Percentiles rank a stretch among this genome's conserved stretches.
phyloP scores from a whole-genome alignment of 1,140 invertebrate genomes.

The Heliconius melpomene region DNA sequence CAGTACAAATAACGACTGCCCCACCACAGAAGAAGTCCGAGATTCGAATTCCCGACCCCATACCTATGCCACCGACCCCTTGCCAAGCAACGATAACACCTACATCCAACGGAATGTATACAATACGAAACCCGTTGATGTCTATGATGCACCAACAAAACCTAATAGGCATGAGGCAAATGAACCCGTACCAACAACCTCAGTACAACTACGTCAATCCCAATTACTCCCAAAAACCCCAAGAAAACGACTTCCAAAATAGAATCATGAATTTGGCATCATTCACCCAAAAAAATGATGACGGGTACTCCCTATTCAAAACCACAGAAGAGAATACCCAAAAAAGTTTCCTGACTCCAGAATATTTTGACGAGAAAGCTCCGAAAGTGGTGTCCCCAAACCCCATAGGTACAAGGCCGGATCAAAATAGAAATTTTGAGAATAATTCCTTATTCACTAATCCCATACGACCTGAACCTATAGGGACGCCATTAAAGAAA shows the following conservation, averaged over 20 bases:
- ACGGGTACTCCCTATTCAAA: slow-evolving; percentile 73
- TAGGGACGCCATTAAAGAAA: slow-evolving; percentile 66
- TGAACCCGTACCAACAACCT: slow-evolving; percentile 48
- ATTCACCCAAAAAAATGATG: slow-evolving; percentile 73
- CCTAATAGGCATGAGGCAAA: slow-evolving; percentile 58
- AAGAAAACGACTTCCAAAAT: slow-evolving; percentile 58
- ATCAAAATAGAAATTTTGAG: slow-evolving; percentile 46
- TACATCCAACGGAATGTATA: slow-evolving; percentile 85
- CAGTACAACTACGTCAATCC: slow-evolving; percentile 63
- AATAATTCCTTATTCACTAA: slow-evolving; percentile 63
- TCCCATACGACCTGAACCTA: slow-evolving; percentile 68
- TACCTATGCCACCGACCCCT: slow-evolving; percentile 74
- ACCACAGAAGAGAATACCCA: slow-evolving; percentile 60
- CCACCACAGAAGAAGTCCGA: slow-evolving; percentile 82
- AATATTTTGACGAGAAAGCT: slow-evolving; percentile 53
- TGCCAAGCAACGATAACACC: slow-evolving; percentile 79
- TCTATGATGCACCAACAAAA: slow-evolving; percentile 78
- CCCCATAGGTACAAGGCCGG: slow-evolving; percentile 65
- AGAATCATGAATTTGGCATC: slow-evolving; percentile 66
- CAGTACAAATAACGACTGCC: slow-evolving; percentile 62
- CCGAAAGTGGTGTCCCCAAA: slow-evolving; percentile 67
- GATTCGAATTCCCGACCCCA: slow-evolving; percentile 71
- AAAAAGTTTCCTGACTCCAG: slow-evolving; percentile 58
- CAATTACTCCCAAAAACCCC: slow-evolving; percentile 52
- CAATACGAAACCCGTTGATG: slow-evolving; percentile 87